Evolutionary conservation across 2,888 invertebrate species (phyloP), one percentile per base, ranked within the genome.

Genomic region (Pseudoips prasinana): DNA sequence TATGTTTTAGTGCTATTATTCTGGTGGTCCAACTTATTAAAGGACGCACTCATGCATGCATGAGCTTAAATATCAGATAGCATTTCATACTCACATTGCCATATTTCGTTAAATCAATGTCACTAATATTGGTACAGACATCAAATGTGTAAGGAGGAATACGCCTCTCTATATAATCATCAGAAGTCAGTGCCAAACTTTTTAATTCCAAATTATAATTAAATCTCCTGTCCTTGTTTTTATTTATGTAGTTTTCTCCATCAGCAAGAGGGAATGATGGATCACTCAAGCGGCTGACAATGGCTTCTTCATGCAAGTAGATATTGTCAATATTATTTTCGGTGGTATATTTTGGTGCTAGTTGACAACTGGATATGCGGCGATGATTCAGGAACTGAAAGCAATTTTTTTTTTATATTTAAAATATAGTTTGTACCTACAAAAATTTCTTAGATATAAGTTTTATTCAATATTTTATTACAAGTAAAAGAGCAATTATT

Each of bases 291-390:
- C 14, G 14, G 5, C 14, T 14, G 14, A 28, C 28, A 0, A 24
- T 9, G 7, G 34, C 29, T 19, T 33, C 47, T 11, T 78, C 70
- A 27, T 78, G 66, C 8, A 71, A 58, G 41, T 75, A 71, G 8
- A 78, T 50, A 37, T 82, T 66, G 29, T 83, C 78, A 20, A 74
- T 71, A 41, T 59, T 74, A 39, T 42, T 58, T 27, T 85, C 81
- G 6, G 60, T 39, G 1, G 62, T 48, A 38, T 58, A 71, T 64
- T 70, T 76, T 11, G 80, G 60, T 22, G 73, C 73, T 25, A 65
- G 52, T 43, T 80, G 79, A 62, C 75, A 86, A 49, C 83, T 87
- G 8, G 80, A 88, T 62, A 87, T 82, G 37, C 78, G 85, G 29
- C 88, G 75, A 30, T 64, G 72, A 44, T 64, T 73, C 14, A 84